Conservation (phyloP, 2,888 invertebrate genomes). For the Apodemia zela region DNA sequence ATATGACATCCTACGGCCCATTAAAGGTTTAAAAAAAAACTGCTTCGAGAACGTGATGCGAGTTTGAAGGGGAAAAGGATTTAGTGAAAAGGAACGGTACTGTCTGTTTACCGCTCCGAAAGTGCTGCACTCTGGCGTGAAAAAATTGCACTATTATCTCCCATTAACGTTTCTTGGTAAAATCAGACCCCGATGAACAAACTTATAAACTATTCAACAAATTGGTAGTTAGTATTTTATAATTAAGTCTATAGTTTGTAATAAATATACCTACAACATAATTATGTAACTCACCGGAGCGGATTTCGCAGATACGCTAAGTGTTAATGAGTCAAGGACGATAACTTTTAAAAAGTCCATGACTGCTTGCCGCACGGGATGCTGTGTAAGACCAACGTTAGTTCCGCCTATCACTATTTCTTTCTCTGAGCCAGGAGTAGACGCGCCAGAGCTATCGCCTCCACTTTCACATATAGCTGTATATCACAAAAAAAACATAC, state of each 20-base stretch:
- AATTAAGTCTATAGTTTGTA: too few relatives aligned
- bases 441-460: constrained; percentile 88
- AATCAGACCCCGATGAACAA: too few relatives aligned
- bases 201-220: too few relatives aligned
- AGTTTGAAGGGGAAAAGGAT: too few relatives aligned
- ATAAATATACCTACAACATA: not conserved
- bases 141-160: too few relatives aligned
- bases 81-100: too few relatives aligned
- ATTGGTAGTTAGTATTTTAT: not conserved
- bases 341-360: constrained; percentile 97
- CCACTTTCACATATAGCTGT: constrained; percentile 78
- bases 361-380: constrained; percentile 92
- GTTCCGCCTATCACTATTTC: constrained; percentile 62
- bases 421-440: constrained; percentile 85
- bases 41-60: too few relatives aligned
- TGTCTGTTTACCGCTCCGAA: too few relatives aligned
- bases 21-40: too few relatives aligned
- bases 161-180: too few relatives aligned
- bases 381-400: constrained; percentile 81
- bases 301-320: constrained; percentile 88
- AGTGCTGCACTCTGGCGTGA: too few relatives aligned
- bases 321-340: constrained; percentile 94
- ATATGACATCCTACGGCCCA: too few relatives aligned
- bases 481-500: constrained; percentile 9
- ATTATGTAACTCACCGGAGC: constrained; percentile 79